Percentiles rank a stretch among this genome's conserved stretches.
phyloP scores from a whole-genome alignment of 1,140 invertebrate genomes.

The Euura lappo region DNA sequence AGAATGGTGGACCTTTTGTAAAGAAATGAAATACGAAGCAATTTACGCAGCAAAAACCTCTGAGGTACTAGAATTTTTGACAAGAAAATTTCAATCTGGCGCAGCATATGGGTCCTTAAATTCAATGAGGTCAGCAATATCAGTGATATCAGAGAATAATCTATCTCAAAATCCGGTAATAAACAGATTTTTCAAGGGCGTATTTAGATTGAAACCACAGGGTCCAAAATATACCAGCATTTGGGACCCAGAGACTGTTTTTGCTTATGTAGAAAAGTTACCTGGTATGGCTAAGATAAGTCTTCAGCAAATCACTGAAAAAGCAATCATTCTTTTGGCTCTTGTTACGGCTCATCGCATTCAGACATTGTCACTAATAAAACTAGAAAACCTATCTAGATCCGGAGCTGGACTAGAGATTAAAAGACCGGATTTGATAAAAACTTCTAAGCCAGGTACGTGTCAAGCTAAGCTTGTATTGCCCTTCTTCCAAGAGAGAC shows the following conservation, averaged over 20 bases:
- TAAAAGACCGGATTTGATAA: constrained; percentile 20
- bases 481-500: constrained; percentile 13
- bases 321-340: constrained; percentile 2
- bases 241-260: constrained; percentile 27
- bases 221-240: constrained; percentile 30
- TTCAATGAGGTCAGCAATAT: constrained; percentile 12
- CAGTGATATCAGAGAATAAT: constrained; percentile 11
- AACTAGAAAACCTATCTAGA: constrained; percentile 22
- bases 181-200: constrained; percentile 32
- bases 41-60: not conserved
- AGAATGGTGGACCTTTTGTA: constrained; percentile 17
- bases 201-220: constrained; percentile 28
- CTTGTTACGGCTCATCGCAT: constrained; percentile 22
- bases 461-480: constrained; percentile 14
- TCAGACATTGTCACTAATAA: constrained; percentile 24
- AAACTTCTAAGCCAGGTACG: constrained; percentile 18
- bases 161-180: constrained; percentile 16
- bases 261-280: constrained; percentile 22
- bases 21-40: constrained; percentile 1
- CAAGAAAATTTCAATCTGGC: constrained; percentile 23
- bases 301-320: constrained; percentile 14
- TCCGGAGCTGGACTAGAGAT: not conserved
- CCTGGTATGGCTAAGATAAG: constrained; percentile 5
- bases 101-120: constrained; percentile 24
- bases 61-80: constrained; percentile 19